Percentiles rank a stretch among this genome's conserved stretches.
phyloP scores from a whole-genome alignment of 2,888 invertebrate genomes.

The Agrochola lychnidis region DNA sequence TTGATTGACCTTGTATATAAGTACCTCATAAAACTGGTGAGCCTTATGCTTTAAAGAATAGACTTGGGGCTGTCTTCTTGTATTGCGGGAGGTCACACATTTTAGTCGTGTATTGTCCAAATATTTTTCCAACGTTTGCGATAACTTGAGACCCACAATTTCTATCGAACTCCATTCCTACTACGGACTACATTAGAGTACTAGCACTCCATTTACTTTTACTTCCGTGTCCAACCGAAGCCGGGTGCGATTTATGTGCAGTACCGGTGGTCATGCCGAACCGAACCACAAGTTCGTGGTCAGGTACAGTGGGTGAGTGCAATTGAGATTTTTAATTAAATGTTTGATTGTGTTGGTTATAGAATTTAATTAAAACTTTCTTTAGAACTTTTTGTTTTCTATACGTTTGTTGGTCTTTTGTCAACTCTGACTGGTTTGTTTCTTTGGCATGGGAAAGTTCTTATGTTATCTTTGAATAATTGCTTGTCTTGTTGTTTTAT shows the following conservation, averaged over 20 bases:
- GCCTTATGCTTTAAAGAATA: too few species aligned
- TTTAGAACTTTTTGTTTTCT: background rate
- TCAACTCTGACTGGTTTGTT: background rate
- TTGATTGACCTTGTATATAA: too few species aligned
- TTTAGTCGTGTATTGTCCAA: background rate
- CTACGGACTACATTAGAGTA: background rate
- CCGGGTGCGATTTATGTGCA: conserved; percentile 35
- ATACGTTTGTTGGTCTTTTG: background rate
- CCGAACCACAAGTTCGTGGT: conserved; percentile 25
- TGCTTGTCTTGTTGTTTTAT: background rate
- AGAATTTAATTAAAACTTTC: conserved; percentile 37
- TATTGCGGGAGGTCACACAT: background rate
- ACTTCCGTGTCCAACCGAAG: background rate
- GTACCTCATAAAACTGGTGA: too few species aligned
- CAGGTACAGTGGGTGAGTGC: conserved; percentile 15
- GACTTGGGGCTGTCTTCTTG: too few species aligned
- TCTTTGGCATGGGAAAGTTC: background rate
- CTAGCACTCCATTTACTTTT: conserved; percentile 13
- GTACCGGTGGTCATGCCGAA: conserved; percentile 24
- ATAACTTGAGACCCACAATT: background rate
- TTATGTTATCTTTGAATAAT: background rate
- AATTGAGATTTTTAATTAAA: conserved; percentile 58
- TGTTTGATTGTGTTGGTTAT: conserved; percentile 18
- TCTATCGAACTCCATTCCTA: background rate
- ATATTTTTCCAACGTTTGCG: background rate